Base-by-base conservation (phyloP, 2,888 invertebrate species). In the Mythimna impura region DNA sequence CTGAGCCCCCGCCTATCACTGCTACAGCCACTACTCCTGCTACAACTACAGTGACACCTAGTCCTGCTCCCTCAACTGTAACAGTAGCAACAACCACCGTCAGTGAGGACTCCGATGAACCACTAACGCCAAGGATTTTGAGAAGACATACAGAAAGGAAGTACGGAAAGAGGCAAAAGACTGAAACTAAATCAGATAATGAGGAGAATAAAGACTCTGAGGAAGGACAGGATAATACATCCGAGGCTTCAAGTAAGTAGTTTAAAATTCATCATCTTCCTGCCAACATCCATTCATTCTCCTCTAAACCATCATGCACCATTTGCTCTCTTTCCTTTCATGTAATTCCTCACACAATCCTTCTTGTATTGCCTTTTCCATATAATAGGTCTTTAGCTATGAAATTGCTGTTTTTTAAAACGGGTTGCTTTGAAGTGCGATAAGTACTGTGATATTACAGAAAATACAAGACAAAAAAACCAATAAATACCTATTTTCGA, bases 141-240 rank as follows among this genome's bases (percentile, higher is more conserved):
- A 89, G 95, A 52, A 87, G 91, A 57, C 93, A 93, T 72, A 91
- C 89, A 0, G 96, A 96, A 77, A 89, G 92, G 81, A 96, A 96
- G 80, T 95, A 96, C 87, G 95, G 94, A 2, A 95, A 96, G 89
- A 93, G 91, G 86, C 93, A 93, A 82, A 95, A 94, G 90, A 91
- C 92, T 85, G 96, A 94, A 63, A 82, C 86, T n/a, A 87, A 79
- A 62, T 78, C 84, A 6, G 94, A 94, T 58, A 76, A 68, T 67
- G 94, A 93, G 9, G 93, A 93, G 0, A 14, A 76, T 1, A 94
- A 94, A 70, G 94, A 93, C 1, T 69, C 76, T 12, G 89, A 90
- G n/a, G 89, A 90, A 1, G 69, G 9, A 55, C 89, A 87, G 25
- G 91, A 91, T 30, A 91, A 86, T 76, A 78, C 83, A 12, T 91